Evolutionary conservation across 1,140 invertebrate species (phyloP), one percentile per base, ranked within the genome.

Genomic region (Adoxophyes honmai): DNA sequence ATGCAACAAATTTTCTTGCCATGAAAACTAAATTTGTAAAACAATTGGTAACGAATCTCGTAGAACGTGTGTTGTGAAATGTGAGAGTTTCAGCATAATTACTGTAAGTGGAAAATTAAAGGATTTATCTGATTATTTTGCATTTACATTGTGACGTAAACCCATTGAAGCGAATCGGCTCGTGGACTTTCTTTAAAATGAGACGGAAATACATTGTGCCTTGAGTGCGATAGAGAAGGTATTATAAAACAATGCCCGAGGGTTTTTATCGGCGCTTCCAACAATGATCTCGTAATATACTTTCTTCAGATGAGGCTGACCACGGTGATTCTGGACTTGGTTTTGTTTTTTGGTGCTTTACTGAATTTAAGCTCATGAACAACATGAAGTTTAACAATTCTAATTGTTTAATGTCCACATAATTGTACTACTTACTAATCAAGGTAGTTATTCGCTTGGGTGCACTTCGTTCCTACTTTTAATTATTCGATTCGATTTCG

Each of bases 171-270:
- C 75, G 64, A 56, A 68, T 70, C 70, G 63, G 66, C 72, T 54
- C 64, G 70, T 64, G 66, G 67, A 81, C 78, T 87, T 83, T 85
- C 81, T 86, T 85, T 73, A 73, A 68, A 80, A 13, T 48, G 74
- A 75, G 78, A 81, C 14, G 59, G 52, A 42, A 7, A 53, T 66
- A 65, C 16, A 15, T n/a, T 9, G 53, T 54, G 18, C 1, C 52
- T 6, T 57, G 13, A 11, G 21, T 38, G 10, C 68, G 66, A 75
- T 59, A 70, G 70, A 58, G 79, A 81, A 16, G 48, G 61, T 53
- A 15, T 37, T 80, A 74, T 62, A 73, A 74, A 81, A 80, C 77
- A 79, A 78, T 75, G 65, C 72, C 58, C 55, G 15, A 52, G 38
- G 57, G 55, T 53, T 73, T 79, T 81, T 80, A 77, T 71, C 69